phyloP scores from a whole-genome alignment of 2,888 invertebrate species.

The Hyppa rectilinea region DNA sequence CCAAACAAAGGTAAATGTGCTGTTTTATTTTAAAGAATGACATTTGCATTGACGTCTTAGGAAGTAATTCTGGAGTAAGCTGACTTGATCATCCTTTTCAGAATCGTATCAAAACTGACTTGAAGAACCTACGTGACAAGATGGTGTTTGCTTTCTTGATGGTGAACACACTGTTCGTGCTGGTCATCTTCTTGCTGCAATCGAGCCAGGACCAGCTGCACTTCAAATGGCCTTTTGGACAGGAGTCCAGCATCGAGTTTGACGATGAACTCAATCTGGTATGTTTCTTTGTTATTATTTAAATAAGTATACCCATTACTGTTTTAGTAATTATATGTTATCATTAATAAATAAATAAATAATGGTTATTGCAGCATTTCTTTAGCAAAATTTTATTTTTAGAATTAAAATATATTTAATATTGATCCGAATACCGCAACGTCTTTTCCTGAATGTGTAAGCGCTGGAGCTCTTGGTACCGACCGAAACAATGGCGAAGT shows the following conservation, averaged over 20 bases:
- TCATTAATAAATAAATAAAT: too few species aligned
- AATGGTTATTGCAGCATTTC: not conserved
- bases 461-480: too few species aligned
- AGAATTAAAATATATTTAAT: not conserved
- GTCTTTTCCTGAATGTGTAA: not conserved
- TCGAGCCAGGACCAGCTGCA: conserved; percentile 98
- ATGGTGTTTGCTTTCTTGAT: conserved; percentile 99
- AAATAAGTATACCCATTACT: not conserved
- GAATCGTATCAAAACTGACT: conserved; percentile 96
- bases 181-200: conserved; percentile 99
- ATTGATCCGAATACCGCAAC: not conserved
- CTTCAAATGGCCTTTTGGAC: conserved; percentile 98
- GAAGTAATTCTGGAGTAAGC: not conserved
- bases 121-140: conserved; percentile 98
- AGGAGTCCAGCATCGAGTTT: conserved; percentile 95
- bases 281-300: conserved; percentile 59
- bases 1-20: not conserved
- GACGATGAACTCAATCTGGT: conserved; percentile 93
- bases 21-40: not conserved
- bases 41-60: not conserved
- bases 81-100: conserved; percentile 76
- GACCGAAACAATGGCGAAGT: too few species aligned
- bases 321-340: not conserved
- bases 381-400: not conserved
- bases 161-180: conserved; percentile 99